Evolutionary conservation across 2,797 vertebrate species (phyloP).

Genomic region (Mormyrops boulengeri): DNA sequence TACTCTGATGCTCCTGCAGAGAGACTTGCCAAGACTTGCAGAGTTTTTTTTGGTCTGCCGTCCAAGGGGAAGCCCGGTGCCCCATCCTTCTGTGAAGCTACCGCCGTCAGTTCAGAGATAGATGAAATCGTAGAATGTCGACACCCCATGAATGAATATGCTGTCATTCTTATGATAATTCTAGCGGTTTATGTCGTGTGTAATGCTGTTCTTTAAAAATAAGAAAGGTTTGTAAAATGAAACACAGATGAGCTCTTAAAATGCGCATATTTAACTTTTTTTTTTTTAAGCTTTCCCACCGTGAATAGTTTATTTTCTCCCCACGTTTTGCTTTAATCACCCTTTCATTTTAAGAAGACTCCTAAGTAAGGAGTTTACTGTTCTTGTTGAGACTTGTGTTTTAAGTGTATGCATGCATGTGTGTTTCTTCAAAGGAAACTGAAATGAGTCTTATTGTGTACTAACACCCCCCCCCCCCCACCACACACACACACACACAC

Average conservation of each 20-base stretch:
- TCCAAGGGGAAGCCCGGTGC: neutral
- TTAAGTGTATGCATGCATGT: neutral
- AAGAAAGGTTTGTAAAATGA: neutral
- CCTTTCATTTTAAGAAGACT: slow-evolving; percentile 4
- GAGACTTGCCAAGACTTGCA: slow-evolving; percentile 12
- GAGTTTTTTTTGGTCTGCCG: neutral
- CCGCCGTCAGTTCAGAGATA: neutral
- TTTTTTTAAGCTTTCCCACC: neutral
- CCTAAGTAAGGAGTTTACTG: slow-evolving; percentile 11
- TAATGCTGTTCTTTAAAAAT: neutral
- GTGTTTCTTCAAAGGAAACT: slow-evolving; percentile 8
- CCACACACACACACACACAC: neutral
- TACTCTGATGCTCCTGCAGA: slow-evolving; percentile 37
- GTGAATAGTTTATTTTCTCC: slow-evolving; percentile 15
- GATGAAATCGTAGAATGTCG: slow-evolving; percentile 11
- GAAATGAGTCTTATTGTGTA: neutral
- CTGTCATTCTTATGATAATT: slow-evolving; percentile 13
- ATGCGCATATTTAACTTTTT: slow-evolving; percentile 22
- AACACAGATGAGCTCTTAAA: slow-evolving; percentile 14
- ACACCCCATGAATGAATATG: neutral
- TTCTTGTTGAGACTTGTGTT: slow-evolving; percentile 9
- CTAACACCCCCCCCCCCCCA: neutral
- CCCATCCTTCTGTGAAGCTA: neutral
- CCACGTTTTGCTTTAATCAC: slow-evolving; percentile 11
- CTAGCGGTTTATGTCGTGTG: neutral